phyloP scores from a whole-genome alignment of 2,888 invertebrate species.

The Pseudococcus viburni region DNA sequence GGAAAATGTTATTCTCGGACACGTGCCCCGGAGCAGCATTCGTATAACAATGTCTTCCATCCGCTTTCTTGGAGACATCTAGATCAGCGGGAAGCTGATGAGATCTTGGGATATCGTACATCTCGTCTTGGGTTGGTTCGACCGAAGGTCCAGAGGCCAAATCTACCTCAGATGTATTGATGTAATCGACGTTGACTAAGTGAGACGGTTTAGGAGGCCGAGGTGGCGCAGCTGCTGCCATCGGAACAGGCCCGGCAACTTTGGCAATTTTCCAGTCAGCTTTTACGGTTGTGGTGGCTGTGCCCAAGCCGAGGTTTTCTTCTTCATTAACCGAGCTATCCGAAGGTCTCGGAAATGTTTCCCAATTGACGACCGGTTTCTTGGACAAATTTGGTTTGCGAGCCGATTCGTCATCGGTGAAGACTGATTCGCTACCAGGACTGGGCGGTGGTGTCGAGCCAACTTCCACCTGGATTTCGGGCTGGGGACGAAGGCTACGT shows the following conservation, averaged over 20 bases:
- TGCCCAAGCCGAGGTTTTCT: conserved; percentile 63
- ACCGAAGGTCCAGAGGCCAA: no score
- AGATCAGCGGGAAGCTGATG: conserved; percentile 73
- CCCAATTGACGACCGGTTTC: conserved; percentile 72
- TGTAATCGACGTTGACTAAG: conserved; percentile 70
- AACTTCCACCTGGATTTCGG: conserved; percentile 68
- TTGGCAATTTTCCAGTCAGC: conserved; percentile 67
- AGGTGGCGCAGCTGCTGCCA: conserved; percentile 75
- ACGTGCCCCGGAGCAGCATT: conserved; percentile 76
- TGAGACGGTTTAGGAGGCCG: conserved; percentile 83
- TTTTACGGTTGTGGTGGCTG: conserved; percentile 67
- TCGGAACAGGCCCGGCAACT: conserved; percentile 44
- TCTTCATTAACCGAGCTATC: conserved; percentile 75
- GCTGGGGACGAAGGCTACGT: conserved; percentile 69
- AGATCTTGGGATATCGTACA: conserved; percentile 82
- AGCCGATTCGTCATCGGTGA: conserved; percentile 78
- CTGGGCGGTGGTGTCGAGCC: conserved; percentile 75
- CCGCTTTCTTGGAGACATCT: conserved; percentile 69
- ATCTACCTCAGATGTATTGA: background rate
- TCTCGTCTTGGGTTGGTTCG: conserved; percentile 69
- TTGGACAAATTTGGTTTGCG: conserved; percentile 53
- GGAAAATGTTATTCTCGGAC: conserved; percentile 73
- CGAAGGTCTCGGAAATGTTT: conserved; percentile 74
- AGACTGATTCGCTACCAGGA: conserved; percentile 78
- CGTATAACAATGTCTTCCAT: conserved; percentile 75